These are phyloP conservation scores for Tethea ocularis DNA, from an alignment of 2,888 invertebrate species.

Conservation along the genomic window DNA sequence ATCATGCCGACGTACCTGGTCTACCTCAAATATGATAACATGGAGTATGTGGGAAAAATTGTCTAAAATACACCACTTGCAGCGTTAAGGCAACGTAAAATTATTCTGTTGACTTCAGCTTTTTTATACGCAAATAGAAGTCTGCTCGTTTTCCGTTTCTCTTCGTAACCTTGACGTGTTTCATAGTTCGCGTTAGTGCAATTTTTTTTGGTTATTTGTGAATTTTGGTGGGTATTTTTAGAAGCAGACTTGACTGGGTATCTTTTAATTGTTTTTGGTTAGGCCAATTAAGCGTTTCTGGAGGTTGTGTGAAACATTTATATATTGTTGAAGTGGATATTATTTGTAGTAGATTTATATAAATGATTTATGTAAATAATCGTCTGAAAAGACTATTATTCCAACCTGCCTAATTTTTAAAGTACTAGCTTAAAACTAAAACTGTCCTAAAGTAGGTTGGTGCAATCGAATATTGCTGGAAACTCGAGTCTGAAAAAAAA, in stretches of 20 bases:
- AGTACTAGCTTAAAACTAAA: too few species aligned
- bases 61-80: constrained; percentile 45
- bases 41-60: constrained; percentile 49
- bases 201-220: constrained; percentile 34
- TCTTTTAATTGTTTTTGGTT: neutral
- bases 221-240: constrained; percentile 22
- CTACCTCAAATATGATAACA: constrained; percentile 43
- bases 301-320: too few species aligned
- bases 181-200: constrained; percentile 50
- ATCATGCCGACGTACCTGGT: constrained; percentile 48
- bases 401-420: too few species aligned
- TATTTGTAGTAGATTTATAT: too few species aligned
- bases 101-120: constrained; percentile 37
- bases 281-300: too few species aligned
- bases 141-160: constrained; percentile 30
- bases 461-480: too few species aligned
- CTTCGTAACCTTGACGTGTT: constrained; percentile 33
- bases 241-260: constrained; percentile 16
- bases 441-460: too few species aligned
- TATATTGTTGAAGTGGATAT: too few species aligned
- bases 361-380: too few species aligned
- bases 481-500: too few species aligned
- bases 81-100: constrained; percentile 48
- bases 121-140: constrained; percentile 13
- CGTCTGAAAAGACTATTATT: too few species aligned